A percentile compares a stretch with the other conserved stretches of the same genome.
Conservation (phyloP, 2,888 invertebrate genomes). For the Parelbella ahira region DNA sequence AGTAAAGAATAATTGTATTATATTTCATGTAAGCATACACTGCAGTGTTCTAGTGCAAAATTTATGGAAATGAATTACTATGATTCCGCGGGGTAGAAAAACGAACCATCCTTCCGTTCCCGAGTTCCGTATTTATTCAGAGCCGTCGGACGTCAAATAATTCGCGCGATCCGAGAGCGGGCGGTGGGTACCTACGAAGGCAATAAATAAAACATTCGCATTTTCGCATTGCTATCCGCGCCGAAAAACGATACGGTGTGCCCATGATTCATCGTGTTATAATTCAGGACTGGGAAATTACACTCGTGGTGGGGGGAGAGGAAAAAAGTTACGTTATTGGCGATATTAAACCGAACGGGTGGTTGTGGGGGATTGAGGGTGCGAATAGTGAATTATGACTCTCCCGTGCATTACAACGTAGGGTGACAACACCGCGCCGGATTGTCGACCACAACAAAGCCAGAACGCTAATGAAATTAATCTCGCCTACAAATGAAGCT, state of each 20-base stretch:
- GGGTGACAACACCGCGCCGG: slow-evolving; percentile 37
- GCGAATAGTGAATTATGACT: slow-evolving; percentile 59
- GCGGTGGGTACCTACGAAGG: slow-evolving; percentile 8
- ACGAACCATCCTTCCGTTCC: slow-evolving; percentile 20
- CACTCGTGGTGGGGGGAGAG: slow-evolving; percentile 31
- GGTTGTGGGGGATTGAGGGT: slow-evolving; percentile 22
- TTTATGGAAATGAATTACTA: too few relatives aligned
- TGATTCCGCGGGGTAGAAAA: too few relatives aligned
- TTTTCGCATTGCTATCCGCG: slow-evolving; percentile 33
- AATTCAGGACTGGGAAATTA: slow-evolving; percentile 59
- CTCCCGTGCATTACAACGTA: slow-evolving; percentile 41
- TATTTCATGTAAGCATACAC: too few relatives aligned
- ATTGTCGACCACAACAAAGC: slow-evolving; percentile 28
- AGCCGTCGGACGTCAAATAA: slow-evolving; percentile 22
- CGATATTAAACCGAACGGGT: slow-evolving; percentile 55
- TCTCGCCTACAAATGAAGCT: slow-evolving; percentile 32
- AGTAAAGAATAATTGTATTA: too few relatives aligned
- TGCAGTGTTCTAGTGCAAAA: too few relatives aligned
- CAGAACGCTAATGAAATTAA: slow-evolving; percentile 35
- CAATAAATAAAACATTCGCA: slow-evolving; percentile 40
- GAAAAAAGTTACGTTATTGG: slow-evolving; percentile 60
- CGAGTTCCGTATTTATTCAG: slow-evolving; percentile 18
- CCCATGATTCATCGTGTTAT: slow-evolving; percentile 63
- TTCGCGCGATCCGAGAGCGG: slow-evolving; percentile 20
- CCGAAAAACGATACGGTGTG: slow-evolving; percentile 40